phyloP scores from a whole-genome alignment of 2,888 invertebrate genomes.

The Callinectes sapidus region DNA sequence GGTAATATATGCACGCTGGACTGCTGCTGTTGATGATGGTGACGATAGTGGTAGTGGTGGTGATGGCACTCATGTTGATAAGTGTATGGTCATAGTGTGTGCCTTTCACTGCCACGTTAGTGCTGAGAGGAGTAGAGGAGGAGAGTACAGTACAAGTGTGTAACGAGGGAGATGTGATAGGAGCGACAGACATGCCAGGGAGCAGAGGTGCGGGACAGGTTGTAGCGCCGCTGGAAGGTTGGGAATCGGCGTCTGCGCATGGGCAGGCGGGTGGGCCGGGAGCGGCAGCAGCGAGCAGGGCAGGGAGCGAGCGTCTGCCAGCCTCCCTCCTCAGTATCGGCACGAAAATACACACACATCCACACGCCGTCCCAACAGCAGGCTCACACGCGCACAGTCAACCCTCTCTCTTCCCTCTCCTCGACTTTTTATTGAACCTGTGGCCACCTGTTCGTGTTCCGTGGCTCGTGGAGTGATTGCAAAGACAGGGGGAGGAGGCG shows the following conservation, averaged over 20 bases:
- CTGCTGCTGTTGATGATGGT: not conserved
- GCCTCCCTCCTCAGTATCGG: conserved; percentile 56
- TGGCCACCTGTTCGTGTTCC: conserved; percentile 26
- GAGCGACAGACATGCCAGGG: not conserved
- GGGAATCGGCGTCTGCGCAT: conserved; percentile 51
- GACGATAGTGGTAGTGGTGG: not conserved
- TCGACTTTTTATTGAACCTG: conserved; percentile 12
- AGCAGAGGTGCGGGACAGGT: conserved; percentile 30
- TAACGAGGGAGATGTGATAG: not conserved
- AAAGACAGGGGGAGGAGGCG: conserved; percentile 34
- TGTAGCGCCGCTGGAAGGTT: conserved; percentile 34
- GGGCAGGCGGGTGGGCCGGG: conserved; percentile 43
- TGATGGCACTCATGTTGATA: not conserved
- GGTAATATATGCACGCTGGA: not conserved
- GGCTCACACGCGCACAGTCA: conserved; percentile 33
- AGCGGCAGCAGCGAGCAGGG: conserved; percentile 46
- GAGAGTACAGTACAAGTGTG: not conserved
- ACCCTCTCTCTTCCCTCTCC: conserved; percentile 26
- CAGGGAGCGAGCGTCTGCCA: conserved; percentile 50
- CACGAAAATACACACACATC: conserved; percentile 63
- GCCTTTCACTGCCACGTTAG: not conserved
- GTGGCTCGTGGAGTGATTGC: conserved; percentile 32
- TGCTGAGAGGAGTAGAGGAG: not conserved
- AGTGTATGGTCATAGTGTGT: not conserved
- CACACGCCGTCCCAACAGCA: conserved; percentile 58